Evolutionary conservation across 2,888 invertebrate species (phyloP).

Genomic region (Nebria salina): DNA sequence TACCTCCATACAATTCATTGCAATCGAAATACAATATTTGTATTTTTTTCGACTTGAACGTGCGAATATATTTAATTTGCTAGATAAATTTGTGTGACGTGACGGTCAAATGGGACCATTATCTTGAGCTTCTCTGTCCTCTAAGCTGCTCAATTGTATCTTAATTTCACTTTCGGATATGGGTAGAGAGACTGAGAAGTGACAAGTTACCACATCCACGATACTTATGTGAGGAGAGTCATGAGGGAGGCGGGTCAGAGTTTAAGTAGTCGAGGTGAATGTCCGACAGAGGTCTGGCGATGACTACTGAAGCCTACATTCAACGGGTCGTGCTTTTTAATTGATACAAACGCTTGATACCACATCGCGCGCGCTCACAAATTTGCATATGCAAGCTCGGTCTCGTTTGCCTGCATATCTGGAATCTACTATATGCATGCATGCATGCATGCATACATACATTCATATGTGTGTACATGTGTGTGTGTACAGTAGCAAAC

Average conservation of each 20-base stretch:
- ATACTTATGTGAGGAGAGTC: constrained; percentile 6
- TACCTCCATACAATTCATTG: background rate
- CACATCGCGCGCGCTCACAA: constrained; percentile 8
- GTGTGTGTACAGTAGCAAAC: background rate
- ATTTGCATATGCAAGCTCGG: constrained; percentile 38
- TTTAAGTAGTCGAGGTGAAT: constrained; percentile 35
- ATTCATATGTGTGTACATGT: background rate
- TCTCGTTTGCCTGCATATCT: constrained; percentile 6
- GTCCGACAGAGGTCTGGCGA: constrained; percentile 27
- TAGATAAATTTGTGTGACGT: too few species aligned
- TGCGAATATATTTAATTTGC: too few species aligned
- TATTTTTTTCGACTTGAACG: background rate
- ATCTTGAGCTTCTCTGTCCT: too few species aligned
- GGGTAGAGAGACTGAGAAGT: background rate
- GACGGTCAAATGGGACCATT: too few species aligned
- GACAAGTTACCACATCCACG: background rate
- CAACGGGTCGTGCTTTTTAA: constrained; percentile 24
- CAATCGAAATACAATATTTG: background rate
- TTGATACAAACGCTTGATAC: constrained; percentile 37
- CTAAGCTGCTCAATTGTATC: too few species aligned
- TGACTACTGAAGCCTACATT: constrained; percentile 24
- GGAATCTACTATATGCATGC: constrained; percentile 3
- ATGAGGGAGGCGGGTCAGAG: constrained; percentile 17
- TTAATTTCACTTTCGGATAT: too few species aligned
- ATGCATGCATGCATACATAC: background rate